Evolutionary conservation across 2,888 invertebrate species (phyloP).

Genomic region (Rhorus exstirpatorius): DNA sequence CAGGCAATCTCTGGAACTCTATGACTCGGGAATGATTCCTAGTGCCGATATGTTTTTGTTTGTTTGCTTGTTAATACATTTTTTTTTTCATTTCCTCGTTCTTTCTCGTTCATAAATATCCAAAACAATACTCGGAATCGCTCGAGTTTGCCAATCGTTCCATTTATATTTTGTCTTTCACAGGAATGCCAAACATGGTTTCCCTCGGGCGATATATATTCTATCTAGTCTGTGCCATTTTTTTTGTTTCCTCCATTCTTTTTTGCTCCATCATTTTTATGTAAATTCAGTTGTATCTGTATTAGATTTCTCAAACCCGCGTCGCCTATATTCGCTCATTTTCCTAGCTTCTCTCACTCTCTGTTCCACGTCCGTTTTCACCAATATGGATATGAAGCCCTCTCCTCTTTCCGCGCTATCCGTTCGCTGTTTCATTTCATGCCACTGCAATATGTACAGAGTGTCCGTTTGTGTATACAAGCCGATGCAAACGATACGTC

Average conservation of each 20-base stretch:
- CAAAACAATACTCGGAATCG: no score
- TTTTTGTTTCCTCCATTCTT: no score
- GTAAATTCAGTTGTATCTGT: conserved; percentile 1
- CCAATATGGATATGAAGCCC: conserved; percentile 25
- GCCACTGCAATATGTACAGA: conserved; percentile 21
- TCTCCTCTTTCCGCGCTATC: background rate
- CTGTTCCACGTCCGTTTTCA: conserved; percentile 6
- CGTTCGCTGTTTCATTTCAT: conserved; percentile 41
- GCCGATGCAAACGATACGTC: conserved; percentile 53
- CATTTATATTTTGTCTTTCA: background rate
- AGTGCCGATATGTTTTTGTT: no score
- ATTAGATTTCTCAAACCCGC: background rate
- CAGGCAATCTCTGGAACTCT: no score
- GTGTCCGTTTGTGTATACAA: conserved; percentile 45
- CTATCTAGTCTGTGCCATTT: no score
- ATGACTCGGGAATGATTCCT: no score
- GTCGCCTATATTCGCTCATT: conserved; percentile 18
- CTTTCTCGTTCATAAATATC: no score
- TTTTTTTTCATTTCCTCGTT: no score
- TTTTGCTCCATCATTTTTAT: conserved; percentile 16
- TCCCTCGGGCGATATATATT: no score
- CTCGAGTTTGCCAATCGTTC: background rate
- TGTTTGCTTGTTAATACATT: no score
- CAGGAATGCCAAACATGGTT: no score
- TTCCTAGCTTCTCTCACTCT: background rate